Evolutionary conservation across 2,888 invertebrate genomes (phyloP).

Genomic region (Campoletis raptor): DNA sequence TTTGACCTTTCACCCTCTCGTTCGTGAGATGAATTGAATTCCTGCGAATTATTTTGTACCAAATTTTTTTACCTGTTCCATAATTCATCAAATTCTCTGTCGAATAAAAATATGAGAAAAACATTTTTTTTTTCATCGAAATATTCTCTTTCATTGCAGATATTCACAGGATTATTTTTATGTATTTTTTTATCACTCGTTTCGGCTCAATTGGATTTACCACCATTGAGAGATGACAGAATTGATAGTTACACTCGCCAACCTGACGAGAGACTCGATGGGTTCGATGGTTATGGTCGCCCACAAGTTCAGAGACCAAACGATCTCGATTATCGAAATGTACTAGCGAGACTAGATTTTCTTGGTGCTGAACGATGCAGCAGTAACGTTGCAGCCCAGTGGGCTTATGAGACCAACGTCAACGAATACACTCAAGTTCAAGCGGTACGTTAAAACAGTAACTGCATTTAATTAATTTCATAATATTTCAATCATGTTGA

Average conservation of each 20-base stretch:
- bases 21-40: not conserved
- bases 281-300: constrained; percentile 61
- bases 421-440: constrained; percentile 93
- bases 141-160: constrained; percentile 68
- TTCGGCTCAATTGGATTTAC: constrained; percentile 80
- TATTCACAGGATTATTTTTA: constrained; percentile 69
- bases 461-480: not conserved
- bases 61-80: not conserved
- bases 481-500: not conserved
- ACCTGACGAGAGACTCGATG: constrained; percentile 50
- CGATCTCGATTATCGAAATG: constrained; percentile 77
- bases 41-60: not conserved
- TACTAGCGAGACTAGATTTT: constrained; percentile 90
- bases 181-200: constrained; percentile 70
- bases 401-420: constrained; percentile 95
- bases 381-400: constrained; percentile 94
- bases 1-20: not conserved
- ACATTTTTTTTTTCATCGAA: not conserved
- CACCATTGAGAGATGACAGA: constrained; percentile 77
- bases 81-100: not conserved
- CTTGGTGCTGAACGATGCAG: constrained; percentile 93
- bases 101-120: not conserved
- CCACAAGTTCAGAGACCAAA: constrained; percentile 65
- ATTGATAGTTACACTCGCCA: constrained; percentile 66
- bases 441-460: constrained; percentile 88